Conservation (phyloP, 2,113 vertebrate genomes). For the Gallinago undulata region DNA sequence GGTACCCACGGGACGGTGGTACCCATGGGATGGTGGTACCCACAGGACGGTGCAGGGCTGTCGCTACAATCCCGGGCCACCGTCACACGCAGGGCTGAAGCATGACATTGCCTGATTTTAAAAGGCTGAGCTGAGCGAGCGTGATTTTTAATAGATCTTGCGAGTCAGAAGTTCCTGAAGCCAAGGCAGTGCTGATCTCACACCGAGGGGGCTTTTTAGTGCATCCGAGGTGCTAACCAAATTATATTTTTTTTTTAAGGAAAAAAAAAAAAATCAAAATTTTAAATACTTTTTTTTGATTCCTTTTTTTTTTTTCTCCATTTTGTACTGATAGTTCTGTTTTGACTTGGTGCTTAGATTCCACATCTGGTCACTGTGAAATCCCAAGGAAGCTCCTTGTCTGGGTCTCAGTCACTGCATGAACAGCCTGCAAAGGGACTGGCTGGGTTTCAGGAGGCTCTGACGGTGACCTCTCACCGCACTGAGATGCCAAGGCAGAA, state of each 20-base stretch:
- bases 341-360: conserved; percentile 72
- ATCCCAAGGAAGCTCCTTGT: conserved; percentile 92
- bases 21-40: no score
- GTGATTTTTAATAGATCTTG: background rate
- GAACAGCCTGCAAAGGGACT: conserved; percentile 93
- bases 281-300: background rate
- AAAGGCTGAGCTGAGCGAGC: background rate
- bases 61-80: background rate
- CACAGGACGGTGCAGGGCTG: background rate
- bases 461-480: conserved; percentile 90
- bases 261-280: background rate
- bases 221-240: conserved; percentile 32
- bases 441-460: conserved; percentile 91
- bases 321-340: conserved; percentile 64
- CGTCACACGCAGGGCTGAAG: background rate
- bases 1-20: no score
- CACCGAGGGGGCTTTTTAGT: conserved; percentile 41
- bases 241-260: background rate
- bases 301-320: background rate
- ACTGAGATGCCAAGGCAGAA: conserved; percentile 98
- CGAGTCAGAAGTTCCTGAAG: conserved; percentile 41
- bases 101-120: background rate
- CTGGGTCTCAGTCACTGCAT: conserved; percentile 96
- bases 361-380: conserved; percentile 96
- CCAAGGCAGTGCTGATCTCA: conserved; percentile 40